Evolutionary conservation across 2,113 vertebrate species (phyloP).

Genomic region (Cathartes aura): DNA sequence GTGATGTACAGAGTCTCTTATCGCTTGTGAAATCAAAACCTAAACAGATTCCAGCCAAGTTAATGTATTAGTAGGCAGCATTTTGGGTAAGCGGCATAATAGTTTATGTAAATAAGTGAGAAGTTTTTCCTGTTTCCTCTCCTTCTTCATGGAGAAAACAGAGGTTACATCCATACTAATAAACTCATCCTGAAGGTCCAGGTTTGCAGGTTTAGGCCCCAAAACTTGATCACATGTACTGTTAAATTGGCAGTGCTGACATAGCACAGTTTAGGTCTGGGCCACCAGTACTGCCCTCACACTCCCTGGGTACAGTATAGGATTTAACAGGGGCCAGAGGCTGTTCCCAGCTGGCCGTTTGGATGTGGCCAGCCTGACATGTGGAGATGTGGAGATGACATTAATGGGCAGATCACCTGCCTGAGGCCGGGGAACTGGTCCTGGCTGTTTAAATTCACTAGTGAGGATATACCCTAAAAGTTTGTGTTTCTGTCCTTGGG

Average conservation of each 20-base stretch:
- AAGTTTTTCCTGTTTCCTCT: slow-evolving; percentile 38
- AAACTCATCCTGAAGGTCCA: not conserved
- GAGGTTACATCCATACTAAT: not conserved
- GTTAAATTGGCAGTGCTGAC: not conserved
- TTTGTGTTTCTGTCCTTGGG: not conserved
- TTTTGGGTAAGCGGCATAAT: not conserved
- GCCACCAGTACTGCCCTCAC: not conserved
- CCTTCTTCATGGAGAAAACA: not conserved
- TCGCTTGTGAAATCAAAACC: not conserved
- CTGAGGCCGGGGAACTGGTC: not conserved
- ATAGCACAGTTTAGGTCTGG: not conserved
- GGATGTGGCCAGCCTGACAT: not conserved
- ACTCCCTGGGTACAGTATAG: not conserved
- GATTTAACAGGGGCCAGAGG: not conserved
- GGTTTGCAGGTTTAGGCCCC: not conserved
- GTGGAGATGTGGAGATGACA: not conserved
- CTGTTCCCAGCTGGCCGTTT: not conserved
- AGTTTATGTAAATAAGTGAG: not conserved
- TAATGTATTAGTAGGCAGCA: not conserved
- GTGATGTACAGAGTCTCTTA: not conserved
- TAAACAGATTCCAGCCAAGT: not conserved
- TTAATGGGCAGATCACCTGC: not conserved
- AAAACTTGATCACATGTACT: not conserved
- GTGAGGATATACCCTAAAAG: not conserved
- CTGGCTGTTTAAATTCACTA: not conserved